phyloP scores from a whole-genome alignment of 2,888 invertebrate species.

The Lathronympha strigana region DNA sequence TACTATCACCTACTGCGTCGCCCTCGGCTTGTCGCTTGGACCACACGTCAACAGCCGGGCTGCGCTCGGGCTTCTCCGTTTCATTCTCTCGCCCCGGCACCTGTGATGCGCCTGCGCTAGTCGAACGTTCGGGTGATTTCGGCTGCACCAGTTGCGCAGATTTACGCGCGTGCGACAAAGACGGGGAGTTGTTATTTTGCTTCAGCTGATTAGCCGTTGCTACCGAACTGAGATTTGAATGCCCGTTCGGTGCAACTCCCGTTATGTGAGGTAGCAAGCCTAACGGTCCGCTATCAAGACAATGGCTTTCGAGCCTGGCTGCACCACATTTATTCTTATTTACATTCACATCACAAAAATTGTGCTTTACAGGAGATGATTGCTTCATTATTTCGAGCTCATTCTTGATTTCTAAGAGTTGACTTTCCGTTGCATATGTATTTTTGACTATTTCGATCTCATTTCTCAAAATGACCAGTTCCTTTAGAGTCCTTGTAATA shows the following conservation, averaged over 20 bases:
- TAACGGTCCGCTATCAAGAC: background rate
- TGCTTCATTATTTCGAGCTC: background rate
- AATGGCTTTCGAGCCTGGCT: background rate
- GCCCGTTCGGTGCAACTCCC: background rate
- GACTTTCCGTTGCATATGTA: background rate
- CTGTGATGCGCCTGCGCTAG: conserved; percentile 1
- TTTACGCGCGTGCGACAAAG: background rate
- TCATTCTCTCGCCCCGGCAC: no score
- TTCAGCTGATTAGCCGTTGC: background rate
- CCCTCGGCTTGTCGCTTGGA: background rate
- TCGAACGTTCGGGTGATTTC: background rate
- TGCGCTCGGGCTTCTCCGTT: background rate
- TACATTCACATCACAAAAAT: background rate
- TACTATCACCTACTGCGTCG: background rate
- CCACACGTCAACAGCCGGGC: background rate
- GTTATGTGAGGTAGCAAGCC: background rate
- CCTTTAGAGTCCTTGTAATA: background rate
- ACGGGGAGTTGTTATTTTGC: background rate
- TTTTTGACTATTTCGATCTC: background rate
- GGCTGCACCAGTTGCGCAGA: background rate
- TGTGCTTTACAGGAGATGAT: background rate
- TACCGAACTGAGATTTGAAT: background rate
- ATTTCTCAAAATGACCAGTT: background rate
- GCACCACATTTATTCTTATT: background rate
- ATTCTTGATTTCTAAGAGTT: background rate